Evolutionary conservation across 2,797 vertebrate genomes (phyloP).

Genomic region (Danio jaintianensis): DNA sequence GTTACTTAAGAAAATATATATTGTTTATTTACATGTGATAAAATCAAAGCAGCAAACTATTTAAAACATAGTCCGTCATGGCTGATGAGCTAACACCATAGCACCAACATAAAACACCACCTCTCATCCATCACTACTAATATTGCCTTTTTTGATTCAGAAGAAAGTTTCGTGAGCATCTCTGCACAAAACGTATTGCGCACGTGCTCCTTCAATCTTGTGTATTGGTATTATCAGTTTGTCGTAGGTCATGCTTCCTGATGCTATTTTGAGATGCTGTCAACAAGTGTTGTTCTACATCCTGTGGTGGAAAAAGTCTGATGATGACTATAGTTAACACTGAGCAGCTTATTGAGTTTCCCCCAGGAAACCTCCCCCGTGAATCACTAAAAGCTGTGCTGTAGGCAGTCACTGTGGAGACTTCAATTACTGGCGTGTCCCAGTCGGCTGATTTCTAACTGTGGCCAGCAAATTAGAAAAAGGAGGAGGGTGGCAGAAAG

Average conservation of each 20-base stretch:
- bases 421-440: conserved; percentile 81
- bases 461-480: conserved; percentile 77
- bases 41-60: background rate
- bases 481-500: conserved; percentile 41
- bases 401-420: conserved; percentile 75
- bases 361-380: conserved; percentile 71
- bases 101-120: background rate
- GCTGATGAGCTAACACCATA: background rate
- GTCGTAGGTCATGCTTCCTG: conserved; percentile 40
- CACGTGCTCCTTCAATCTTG: background rate
- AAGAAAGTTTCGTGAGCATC: conserved; percentile 61
- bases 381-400: conserved; percentile 74
- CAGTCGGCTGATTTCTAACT: conserved; percentile 76
- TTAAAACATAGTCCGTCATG: background rate
- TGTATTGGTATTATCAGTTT: conserved; percentile 48
- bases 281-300: conserved; percentile 69
- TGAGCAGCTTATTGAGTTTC: conserved; percentile 78
- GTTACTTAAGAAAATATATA: background rate
- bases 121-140: background rate
- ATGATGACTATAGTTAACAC: conserved; percentile 75
- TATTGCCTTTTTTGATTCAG: background rate
- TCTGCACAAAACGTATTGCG: background rate
- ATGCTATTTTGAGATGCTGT: conserved; percentile 56
- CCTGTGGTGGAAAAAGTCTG: conserved; percentile 72
- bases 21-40: background rate